Evolutionary conservation across 2,888 invertebrate species (phyloP).

Genomic region (Anarsia innoxiella): DNA sequence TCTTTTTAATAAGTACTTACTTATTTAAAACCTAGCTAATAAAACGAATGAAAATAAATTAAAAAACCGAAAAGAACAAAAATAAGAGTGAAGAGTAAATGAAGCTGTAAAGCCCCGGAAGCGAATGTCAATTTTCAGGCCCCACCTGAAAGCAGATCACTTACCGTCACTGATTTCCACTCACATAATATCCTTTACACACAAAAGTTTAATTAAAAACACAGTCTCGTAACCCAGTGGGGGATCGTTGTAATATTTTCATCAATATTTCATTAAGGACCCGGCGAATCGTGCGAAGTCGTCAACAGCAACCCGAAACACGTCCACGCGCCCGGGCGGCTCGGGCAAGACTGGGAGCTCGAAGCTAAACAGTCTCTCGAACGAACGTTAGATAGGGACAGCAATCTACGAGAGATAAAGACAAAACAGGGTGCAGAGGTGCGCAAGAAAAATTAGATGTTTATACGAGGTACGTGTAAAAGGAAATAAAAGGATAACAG

Average conservation of each 20-base stretch:
- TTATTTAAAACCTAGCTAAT: too few relatives aligned
- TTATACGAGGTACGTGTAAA: constrained; percentile 67
- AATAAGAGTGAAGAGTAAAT: too few relatives aligned
- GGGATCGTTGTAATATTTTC: not conserved
- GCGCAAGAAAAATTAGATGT: constrained; percentile 73
- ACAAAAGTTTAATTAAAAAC: constrained; percentile 38
- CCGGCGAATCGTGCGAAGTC: constrained; percentile 32
- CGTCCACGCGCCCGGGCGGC: constrained; percentile 43
- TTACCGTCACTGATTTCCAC: constrained; percentile 35
- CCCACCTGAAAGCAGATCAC: constrained; percentile 52
- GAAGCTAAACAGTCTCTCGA: constrained; percentile 33
- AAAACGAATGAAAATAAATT: too few relatives aligned
- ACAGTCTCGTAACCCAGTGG: constrained; percentile 26
- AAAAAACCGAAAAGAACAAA: too few relatives aligned
- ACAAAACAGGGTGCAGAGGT: constrained; percentile 58
- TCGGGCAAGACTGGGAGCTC: constrained; percentile 60
- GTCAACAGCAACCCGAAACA: constrained; percentile 18
- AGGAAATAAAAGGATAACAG: constrained; percentile 66
- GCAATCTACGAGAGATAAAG: constrained; percentile 32
- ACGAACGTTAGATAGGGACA: constrained; percentile 33
- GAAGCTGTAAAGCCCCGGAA: constrained; percentile 6
- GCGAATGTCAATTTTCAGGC: constrained; percentile 20
- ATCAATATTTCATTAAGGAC: constrained; percentile 42
- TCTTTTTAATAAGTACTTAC: too few relatives aligned
- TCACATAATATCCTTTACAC: constrained; percentile 39